These are phyloP conservation scores for Hylyphantes graminicola DNA, from an alignment of 1,140 invertebrate genomes.

Conservation along the genomic window DNA sequence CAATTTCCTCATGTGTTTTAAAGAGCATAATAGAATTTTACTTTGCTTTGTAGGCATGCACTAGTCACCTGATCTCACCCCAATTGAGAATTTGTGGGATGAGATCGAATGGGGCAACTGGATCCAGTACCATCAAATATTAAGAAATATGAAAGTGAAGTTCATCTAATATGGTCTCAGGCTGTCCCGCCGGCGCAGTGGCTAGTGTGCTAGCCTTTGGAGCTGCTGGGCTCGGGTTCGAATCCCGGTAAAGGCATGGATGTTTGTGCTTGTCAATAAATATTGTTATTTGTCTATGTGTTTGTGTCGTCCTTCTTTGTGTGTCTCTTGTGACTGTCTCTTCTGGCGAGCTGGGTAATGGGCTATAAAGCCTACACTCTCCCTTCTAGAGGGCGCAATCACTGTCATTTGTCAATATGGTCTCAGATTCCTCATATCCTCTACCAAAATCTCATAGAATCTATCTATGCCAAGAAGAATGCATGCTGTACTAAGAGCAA, in stretches of 20 bases:
- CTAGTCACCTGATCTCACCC: not conserved
- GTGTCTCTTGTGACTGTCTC: too few relatives aligned
- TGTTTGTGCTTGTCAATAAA: too few relatives aligned
- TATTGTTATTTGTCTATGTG: too few relatives aligned
- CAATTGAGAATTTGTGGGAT: not conserved
- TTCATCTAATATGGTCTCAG: not conserved
- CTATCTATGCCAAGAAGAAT: not conserved
- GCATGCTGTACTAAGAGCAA: not conserved
- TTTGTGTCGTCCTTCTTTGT: too few relatives aligned
- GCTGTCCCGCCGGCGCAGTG: too few relatives aligned
- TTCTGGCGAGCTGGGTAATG: too few relatives aligned
- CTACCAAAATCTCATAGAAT: not conserved
- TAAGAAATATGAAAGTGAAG: not conserved
- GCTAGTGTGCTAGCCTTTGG: too few relatives aligned
- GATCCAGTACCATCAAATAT: not conserved
- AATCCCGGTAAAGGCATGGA: too few relatives aligned
- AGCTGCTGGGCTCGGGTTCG: too few relatives aligned
- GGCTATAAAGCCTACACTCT: too few relatives aligned
- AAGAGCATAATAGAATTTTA: not conserved
- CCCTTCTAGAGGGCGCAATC: too few relatives aligned
- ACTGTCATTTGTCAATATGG: too few relatives aligned
- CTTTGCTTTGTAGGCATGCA: not conserved
- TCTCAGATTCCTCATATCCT: not conserved
- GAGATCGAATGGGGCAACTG: not conserved
- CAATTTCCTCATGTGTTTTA: not conserved